Evolutionary conservation across 1,140 invertebrate genomes (phyloP).

Genomic region (Thaumatotibia leucotreta): DNA sequence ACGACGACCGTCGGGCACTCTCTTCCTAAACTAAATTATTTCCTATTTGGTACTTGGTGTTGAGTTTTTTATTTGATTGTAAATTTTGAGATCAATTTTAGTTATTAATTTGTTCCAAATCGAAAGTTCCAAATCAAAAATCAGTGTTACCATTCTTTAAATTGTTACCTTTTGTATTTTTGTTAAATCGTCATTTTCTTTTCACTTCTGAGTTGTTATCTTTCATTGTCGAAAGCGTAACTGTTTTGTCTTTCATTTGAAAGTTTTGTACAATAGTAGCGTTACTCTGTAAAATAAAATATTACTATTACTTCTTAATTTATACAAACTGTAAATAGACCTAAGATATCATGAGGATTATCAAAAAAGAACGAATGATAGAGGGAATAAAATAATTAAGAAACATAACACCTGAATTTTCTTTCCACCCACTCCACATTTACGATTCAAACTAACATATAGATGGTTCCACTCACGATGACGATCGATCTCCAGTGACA

Average conservation of each 20-base stretch:
- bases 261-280: conserved; percentile 68
- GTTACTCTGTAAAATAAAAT: conserved; percentile 67
- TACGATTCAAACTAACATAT: too few relatives aligned
- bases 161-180: conserved; percentile 29
- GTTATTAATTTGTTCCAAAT: conserved; percentile 45
- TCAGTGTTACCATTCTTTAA: conserved; percentile 50
- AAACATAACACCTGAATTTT: conserved; percentile 52
- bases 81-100: conserved; percentile 46
- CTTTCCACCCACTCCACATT: conserved; percentile 20
- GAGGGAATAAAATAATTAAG: conserved; percentile 73
- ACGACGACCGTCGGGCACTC: conserved; percentile 47
- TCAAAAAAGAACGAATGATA: conserved; percentile 73
- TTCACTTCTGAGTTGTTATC: conserved; percentile 37
- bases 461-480: too few relatives aligned
- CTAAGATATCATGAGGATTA: conserved; percentile 67
- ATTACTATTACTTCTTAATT: conserved; percentile 65
- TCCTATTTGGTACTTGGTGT: conserved; percentile 68
- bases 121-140: conserved; percentile 45
- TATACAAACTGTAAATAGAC: conserved; percentile 74
- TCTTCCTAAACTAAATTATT: conserved; percentile 64
- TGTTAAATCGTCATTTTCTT: conserved; percentile 29
- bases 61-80: conserved; percentile 51
- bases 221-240: conserved; percentile 47
- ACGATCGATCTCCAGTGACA: too few relatives aligned
- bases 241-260: not conserved